Evolutionary conservation across 2,797 vertebrate species (phyloP), one percentile per base, ranked within the genome.

Genomic region (Chrysolophus pictus): DNA sequence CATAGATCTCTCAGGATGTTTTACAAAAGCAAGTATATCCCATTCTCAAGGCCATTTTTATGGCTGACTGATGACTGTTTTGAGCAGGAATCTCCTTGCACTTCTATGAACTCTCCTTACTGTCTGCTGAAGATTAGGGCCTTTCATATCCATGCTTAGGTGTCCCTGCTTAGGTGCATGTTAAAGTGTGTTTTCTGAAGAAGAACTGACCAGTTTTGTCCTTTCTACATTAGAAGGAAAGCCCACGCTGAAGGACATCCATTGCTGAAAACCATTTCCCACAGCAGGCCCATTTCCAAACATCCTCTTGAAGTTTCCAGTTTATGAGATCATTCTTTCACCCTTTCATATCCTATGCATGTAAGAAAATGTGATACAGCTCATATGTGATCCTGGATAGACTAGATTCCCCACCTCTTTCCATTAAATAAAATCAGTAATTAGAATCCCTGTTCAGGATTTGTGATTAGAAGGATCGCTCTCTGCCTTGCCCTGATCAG

Each of bases 401-500:
- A 96, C 70, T 86, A 70, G 94, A 94, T 93, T 93, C 93, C 75
- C 91, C 65, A 56, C 44, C 73, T 69, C 72, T 84, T 88, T 90
- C 88, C 84, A 64, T 64, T 84, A 90, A 93, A 87, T 62, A 89
- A 94, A 95, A 95, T 76, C 92, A 92, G 87, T 70, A 84, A 92
- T 84, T 62, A 87, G 84, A 96, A 91, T 91, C 84, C 93, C 83
- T 94, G 80, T 94, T 91, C 23, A 58, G 92, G 93, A 95, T 92
- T 63, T 94, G 91, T 88, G 77, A 95, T 94, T 94, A 88, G 91
- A 95, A 96, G 96, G 74, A 92, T 87, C 89, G 78, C 86, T 39
- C 42, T 84, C 74, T 0, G 0, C 85, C 80, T 87, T 83, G 74
- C 91, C 62, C 83, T 58, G 74, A 63, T 87, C 94, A 97, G 84